These are phyloP conservation scores for Hemicordylus capensis DNA, from an alignment of 2,113 vertebrate genomes.

Conservation along the genomic window DNA sequence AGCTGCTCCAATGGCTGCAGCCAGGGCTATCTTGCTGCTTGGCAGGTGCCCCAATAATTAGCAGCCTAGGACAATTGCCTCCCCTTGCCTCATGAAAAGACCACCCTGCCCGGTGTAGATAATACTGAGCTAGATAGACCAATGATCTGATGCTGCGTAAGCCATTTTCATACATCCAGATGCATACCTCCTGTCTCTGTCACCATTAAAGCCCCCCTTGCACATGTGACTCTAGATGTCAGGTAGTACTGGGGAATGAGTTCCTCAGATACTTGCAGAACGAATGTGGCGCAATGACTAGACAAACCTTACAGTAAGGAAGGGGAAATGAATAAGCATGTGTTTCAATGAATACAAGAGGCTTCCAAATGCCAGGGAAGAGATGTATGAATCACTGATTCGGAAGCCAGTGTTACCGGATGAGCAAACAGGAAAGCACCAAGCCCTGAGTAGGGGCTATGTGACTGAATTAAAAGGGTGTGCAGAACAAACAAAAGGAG, in stretches of 20 bases:
- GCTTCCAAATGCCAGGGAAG: conserved; percentile 70
- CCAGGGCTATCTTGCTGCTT: no score
- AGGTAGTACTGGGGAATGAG: conserved; percentile 8
- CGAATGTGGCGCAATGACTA: conserved; percentile 62
- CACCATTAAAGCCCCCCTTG: not conserved
- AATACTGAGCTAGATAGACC: not conserved
- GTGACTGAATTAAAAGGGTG: conserved; percentile 36
- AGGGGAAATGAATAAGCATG: conserved; percentile 78
- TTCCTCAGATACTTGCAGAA: conserved; percentile 67
- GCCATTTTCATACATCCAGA: not conserved
- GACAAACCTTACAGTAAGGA: conserved; percentile 68
- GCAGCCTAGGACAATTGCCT: no score
- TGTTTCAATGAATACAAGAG: conserved; percentile 79
- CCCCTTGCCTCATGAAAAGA: no score
- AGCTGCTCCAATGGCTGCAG: no score
- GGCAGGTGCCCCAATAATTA: no score
- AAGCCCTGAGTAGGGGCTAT: conserved; percentile 38
- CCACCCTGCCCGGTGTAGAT: no score
- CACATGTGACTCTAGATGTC: not conserved
- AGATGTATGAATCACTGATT: conserved; percentile 62
- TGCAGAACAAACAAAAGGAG: conserved; percentile 50
- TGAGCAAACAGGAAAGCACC: conserved; percentile 61
- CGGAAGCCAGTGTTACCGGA: conserved; percentile 75
- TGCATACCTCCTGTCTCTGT: not conserved
- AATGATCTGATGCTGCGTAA: not conserved